A percentile compares a stretch with the other conserved stretches of the same genome.
Evolutionary conservation across 92 coral and sea anemone genomes (phyloP).

Genomic region (Epizoanthus fatuus): DNA sequence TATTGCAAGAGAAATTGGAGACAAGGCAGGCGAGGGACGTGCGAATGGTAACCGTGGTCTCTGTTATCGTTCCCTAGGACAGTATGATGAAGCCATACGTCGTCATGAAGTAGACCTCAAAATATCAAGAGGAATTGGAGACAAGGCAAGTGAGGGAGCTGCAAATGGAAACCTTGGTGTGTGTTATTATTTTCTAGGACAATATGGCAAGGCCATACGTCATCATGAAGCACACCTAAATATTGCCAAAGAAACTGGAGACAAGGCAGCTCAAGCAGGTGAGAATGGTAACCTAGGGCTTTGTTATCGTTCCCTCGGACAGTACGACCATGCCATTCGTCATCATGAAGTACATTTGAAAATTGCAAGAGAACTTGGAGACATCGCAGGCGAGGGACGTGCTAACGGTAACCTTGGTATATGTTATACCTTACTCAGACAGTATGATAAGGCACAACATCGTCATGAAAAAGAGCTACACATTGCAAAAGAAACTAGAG

Average conservation of each 20-base stretch:
- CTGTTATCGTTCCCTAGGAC: background rate
- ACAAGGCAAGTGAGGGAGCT: background rate
- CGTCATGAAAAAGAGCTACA: background rate
- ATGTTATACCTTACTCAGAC: too few relatives aligned
- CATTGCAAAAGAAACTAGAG: background rate
- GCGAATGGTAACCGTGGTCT: background rate
- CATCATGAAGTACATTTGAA: too few relatives aligned
- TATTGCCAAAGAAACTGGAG: background rate
- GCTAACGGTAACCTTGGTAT: background rate
- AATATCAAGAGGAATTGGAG: background rate
- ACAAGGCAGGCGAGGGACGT: background rate
- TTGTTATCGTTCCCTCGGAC: too few relatives aligned
- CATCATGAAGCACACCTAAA: background rate
- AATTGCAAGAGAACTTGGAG: too few relatives aligned
- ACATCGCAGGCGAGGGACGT: background rate
- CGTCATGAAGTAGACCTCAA: background rate
- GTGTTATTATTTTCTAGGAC: background rate
- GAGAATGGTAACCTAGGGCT: too few relatives aligned
- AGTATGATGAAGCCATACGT: background rate
- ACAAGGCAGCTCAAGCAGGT: background rate
- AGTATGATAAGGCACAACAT: background rate
- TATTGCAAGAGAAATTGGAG: too few relatives aligned
- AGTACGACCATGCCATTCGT: too few relatives aligned
- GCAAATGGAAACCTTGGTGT: background rate
- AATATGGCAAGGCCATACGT: background rate